These are phyloP conservation scores for Ditylenchus dipsaci DNA, from an alignment of 1,140 invertebrate genomes.

Conservation along the genomic window DNA sequence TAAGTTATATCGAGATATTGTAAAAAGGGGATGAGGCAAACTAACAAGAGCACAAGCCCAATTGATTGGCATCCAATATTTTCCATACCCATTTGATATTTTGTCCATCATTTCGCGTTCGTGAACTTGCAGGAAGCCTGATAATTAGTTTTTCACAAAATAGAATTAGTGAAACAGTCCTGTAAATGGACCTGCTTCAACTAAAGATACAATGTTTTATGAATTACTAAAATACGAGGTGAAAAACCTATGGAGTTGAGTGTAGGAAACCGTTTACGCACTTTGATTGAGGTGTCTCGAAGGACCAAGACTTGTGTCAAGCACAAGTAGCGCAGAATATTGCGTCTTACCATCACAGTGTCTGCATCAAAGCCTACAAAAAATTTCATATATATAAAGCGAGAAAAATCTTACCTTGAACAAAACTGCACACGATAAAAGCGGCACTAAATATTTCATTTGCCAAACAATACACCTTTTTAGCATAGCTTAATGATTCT, in stretches of 20 bases:
- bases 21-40: no score
- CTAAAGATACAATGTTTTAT: slow-evolving; percentile 75
- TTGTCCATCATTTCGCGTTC: slow-evolving; percentile 31
- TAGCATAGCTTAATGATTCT: no score
- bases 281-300: slow-evolving; percentile 76
- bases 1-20: no score
- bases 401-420: background rate
- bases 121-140: slow-evolving; percentile 28
- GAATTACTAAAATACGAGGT: no score
- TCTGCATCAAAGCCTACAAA: slow-evolving; percentile 67
- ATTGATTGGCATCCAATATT: slow-evolving; percentile 51
- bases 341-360: slow-evolving; percentile 73
- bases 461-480: no score
- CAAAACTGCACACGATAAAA: background rate
- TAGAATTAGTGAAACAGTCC: no score
- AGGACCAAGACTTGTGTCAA: slow-evolving; percentile 68
- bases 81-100: slow-evolving; percentile 19
- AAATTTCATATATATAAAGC: background rate
- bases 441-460: slow-evolving; percentile 1
- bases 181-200: slow-evolving; percentile 68
- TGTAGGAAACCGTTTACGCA: slow-evolving; percentile 90
- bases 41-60: slow-evolving; percentile 31
- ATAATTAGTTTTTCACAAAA: background rate
- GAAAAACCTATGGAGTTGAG: no score
- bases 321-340: slow-evolving; percentile 69